Base-by-base conservation (phyloP, 2,113 vertebrate species). In the Tor tambroides region DNA sequence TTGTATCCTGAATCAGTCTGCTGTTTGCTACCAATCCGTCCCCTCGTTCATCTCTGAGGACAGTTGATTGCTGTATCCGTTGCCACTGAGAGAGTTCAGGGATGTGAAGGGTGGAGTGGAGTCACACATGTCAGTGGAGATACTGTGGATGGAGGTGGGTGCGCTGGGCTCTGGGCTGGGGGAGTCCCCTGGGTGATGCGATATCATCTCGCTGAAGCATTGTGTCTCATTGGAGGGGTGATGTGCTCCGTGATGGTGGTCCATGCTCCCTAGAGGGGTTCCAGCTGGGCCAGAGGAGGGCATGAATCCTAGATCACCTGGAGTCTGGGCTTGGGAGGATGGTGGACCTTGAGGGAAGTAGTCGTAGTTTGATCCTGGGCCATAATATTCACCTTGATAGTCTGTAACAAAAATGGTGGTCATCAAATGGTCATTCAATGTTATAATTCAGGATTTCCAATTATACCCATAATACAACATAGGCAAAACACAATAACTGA, bases 41-140 rank as follows among this genome's bases (percentile, higher is more conserved):
- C 97, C 97, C 93, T 99, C 98, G 5, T 97, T 99, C 96, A 99
- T 96, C 93, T 99, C 98, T 35, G 97, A 97, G 35, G 97, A 98
- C 94, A 99, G 95, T 92, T 98, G 98, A 94, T 96, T 98, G 90
- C 96, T 96, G 49, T 99, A 99, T 83, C 96, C 96, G 84, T 95
- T 96, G 86, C 97, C 96, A 59, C 96, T 96, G 88, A 98, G 97
- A 0, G 98, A 59, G 72, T 38, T 96, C 91, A 98, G 95, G 2
- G 96, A 96, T 11, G 97, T 97, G 94, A 97, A 99, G 5, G 97
- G 96, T 1, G 97, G 96, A 88, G 95, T 95, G 23, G 97, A 96
- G 35, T 97, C 97, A 82, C 97, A 98, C 91, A 98, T 96, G 89
- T 99, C 98, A 0, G 97, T 96, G 3, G 97, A 97, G 95, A 99